phyloP scores from a whole-genome alignment of 2,797 vertebrate species.

The Todus mexicanus region DNA sequence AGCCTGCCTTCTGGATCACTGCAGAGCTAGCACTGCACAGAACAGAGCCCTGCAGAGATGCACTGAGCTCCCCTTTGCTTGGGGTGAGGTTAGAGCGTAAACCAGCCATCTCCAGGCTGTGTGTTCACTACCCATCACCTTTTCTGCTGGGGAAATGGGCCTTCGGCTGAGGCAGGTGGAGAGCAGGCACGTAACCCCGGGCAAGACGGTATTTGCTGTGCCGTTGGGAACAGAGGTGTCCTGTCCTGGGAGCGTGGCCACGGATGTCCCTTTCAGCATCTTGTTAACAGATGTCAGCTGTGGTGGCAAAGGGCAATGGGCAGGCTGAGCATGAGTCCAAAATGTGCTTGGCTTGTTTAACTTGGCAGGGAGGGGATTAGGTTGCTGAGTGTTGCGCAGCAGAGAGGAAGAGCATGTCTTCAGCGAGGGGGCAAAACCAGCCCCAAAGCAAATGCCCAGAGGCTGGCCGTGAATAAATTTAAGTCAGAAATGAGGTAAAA shows the following conservation, averaged over 20 bases:
- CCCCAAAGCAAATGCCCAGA: not conserved
- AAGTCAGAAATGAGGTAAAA: not conserved
- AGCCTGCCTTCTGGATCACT: not conserved
- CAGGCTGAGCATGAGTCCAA: not conserved
- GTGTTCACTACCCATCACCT: not conserved
- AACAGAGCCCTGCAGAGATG: not conserved
- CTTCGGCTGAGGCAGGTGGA: not conserved
- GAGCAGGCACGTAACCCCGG: rapidly evolving
- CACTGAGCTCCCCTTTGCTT: not conserved
- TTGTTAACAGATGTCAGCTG: not conserved
- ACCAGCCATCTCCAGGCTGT: not conserved
- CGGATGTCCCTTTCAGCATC: not conserved
- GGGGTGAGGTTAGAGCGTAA: not conserved
- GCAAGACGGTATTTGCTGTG: not conserved
- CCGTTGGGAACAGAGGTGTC: not conserved
- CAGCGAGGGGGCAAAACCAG: not conserved
- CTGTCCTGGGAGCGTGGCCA: not conserved
- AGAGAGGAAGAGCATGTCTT: not conserved
- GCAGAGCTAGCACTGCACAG: not conserved
- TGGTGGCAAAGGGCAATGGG: not conserved
- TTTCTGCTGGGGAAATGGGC: not conserved
- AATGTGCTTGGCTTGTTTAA: not conserved
- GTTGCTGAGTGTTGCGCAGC: not conserved
- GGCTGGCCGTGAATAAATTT: not conserved
- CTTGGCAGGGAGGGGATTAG: not conserved